A percentile compares a stretch with the other conserved stretches of the same genome.
Conservation (phyloP, 1,140 invertebrate species). For the Araneus ventricosus region DNA sequence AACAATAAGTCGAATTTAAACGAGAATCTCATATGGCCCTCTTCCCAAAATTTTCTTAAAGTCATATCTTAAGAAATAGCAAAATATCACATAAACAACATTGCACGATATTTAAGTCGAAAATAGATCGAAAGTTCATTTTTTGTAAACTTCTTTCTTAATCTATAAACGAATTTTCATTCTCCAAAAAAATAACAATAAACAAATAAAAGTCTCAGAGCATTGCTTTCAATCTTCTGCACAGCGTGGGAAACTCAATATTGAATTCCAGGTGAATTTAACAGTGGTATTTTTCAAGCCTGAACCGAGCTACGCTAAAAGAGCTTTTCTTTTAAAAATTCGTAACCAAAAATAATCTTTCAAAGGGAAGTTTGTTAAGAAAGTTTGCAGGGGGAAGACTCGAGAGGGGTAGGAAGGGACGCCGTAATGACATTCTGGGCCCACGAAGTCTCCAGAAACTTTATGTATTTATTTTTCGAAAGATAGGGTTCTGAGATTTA, state of each 20-base stretch:
- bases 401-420: not conserved
- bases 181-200: constrained; percentile 16
- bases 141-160: too few species aligned
- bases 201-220: not conserved
- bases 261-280: constrained; percentile 62
- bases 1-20: too few species aligned
- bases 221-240: constrained; percentile 12
- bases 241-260: constrained; percentile 42
- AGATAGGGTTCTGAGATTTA: not conserved
- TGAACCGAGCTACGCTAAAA: not conserved
- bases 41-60: too few species aligned
- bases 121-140: too few species aligned
- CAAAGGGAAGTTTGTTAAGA: constrained; percentile 25
- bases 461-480: constrained; percentile 54
- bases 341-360: constrained; percentile 1
- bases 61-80: too few species aligned
- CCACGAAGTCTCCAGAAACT: not conserved
- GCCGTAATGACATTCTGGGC: constrained; percentile 39
- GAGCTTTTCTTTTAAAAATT: not conserved
- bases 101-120: too few species aligned
- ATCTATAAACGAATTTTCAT: too few species aligned
- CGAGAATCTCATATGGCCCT: too few species aligned
- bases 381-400: not conserved
- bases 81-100: too few species aligned
- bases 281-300: constrained; percentile 48